phyloP scores from a whole-genome alignment of 1,140 invertebrate genomes.

The Drosophila seguyi region DNA sequence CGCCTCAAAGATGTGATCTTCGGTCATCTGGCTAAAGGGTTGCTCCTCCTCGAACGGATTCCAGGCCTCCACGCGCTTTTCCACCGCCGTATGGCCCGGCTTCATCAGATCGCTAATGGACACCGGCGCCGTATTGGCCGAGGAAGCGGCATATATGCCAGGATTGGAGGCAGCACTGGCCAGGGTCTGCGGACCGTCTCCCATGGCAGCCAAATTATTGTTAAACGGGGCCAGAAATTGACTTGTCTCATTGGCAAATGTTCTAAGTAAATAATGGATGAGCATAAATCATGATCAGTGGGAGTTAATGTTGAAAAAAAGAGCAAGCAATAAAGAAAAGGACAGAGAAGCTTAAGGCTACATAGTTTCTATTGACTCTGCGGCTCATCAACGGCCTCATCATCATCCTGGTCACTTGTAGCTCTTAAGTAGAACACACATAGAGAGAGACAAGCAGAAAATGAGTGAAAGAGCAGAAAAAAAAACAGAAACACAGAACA shows the following conservation, averaged over 20 bases:
- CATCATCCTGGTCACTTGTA: constrained; percentile 53
- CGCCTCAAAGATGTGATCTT: constrained; percentile 94
- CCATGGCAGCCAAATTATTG: constrained; percentile 68
- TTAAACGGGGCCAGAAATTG: constrained; percentile 92
- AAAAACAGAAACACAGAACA: constrained; percentile 65
- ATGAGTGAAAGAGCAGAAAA: constrained; percentile 35
- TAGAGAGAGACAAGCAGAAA: constrained; percentile 30
- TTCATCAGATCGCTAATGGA: constrained; percentile 72
- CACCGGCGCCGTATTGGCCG: constrained; percentile 51
- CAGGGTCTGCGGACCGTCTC: constrained; percentile 59
- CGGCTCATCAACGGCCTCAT: constrained; percentile 45
- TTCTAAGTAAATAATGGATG: constrained; percentile 85
- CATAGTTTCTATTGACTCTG: constrained; percentile 61
- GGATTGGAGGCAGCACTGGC: constrained; percentile 72
- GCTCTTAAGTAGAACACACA: constrained; percentile 48
- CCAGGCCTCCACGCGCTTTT: constrained; percentile 88
- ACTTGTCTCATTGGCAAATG: constrained; percentile 90
- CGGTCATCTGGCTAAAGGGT: constrained; percentile 91
- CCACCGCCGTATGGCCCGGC: constrained; percentile 56
- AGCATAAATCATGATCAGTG: constrained; percentile 22
- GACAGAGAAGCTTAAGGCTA: constrained; percentile 48
- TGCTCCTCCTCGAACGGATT: constrained; percentile 93
- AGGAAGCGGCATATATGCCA: constrained; percentile 66
- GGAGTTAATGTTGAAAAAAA: neutral
- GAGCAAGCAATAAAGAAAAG: constrained; percentile 24